Evolutionary conservation across 2,888 invertebrate species (phyloP), one percentile per base, ranked within the genome.

Genomic region (Cheilosia vernalis): DNA sequence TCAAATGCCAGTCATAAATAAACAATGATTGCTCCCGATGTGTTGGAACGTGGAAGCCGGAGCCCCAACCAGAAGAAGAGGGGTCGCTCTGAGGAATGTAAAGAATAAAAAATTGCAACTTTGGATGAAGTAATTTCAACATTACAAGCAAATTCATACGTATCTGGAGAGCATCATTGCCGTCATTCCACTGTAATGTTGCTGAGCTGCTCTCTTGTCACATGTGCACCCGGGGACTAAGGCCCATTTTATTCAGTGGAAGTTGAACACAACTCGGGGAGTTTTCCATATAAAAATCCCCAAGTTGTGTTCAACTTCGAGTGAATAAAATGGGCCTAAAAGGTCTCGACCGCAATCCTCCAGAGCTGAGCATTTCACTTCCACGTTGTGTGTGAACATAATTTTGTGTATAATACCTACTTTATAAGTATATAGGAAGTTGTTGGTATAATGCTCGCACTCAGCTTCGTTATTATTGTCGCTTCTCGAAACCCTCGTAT

Each of bases 1-100:
- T 74, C 64, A 60, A 79, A 84, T 79, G 72, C 61, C 58, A 74
- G 37, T 13, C 69, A 70, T 84, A 84, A 84, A 79, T 79, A 79
- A 84, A 47, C 74, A 69, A 79, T 64, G 61, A 64, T 74, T 66
- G 66, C 69, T 40, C 53, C 44, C 27, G 44, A 37, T 21, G 37
- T 30, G 44, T 37, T 27, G 27, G 27, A 27, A 27, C 27, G 6
- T 21, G 44, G 27, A 53, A 47, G 33, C 47, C 33, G 10, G 37
- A 53, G 47, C 27, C 2, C 53, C 47, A 40, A 42, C 15, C 3
- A 63, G 40, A 40, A 19, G 15, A 21, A 53, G 17, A 19, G 10
- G 5, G 17, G 42, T 5, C 21, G 37, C 56, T n/a, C 56, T n/a
- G 37, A 49, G 49, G 49, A 33, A 67, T 51, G 49, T 17, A 63